Base-by-base conservation (phyloP, 2,888 invertebrate genomes). In the Sphaeridia pumilis region DNA sequence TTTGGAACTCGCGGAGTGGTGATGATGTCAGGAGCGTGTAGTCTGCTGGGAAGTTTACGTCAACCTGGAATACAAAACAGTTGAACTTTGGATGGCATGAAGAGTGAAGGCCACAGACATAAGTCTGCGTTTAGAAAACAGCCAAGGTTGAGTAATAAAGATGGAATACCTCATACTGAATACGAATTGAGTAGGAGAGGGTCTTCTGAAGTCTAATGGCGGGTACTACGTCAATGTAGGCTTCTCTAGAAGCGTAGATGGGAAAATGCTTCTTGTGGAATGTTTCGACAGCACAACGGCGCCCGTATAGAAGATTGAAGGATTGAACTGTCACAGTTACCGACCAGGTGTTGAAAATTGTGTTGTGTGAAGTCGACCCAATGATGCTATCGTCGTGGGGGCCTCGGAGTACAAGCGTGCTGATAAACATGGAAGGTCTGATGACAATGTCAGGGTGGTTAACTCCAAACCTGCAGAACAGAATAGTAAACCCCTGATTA, bases 91-190 rank as follows among this genome's bases (percentile, higher is more conserved):
- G n/a, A n/a, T n/a, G n/a, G n/a, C n/a, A n/a, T n/a, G n/a, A n/a
- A n/a, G n/a, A n/a, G n/a, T n/a, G n/a, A n/a, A n/a, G n/a, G n/a
- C n/a, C n/a, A n/a, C n/a, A n/a, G n/a, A n/a, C n/a, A n/a, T n/a
- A n/a, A n/a, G n/a, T n/a, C n/a, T n/a, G n/a, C n/a, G n/a, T n/a
- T n/a, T n/a, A n/a, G n/a, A n/a, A n/a, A n/a, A n/a, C n/a, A n/a
- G n/a, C n/a, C n/a, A n/a, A n/a, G n/a, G n/a, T n/a, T n/a, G n/a
- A n/a, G n/a, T n/a, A n/a, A n/a, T n/a, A n/a, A n/a, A n/a, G n/a
- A n/a, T n/a, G n/a, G n/a, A n/a, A n/a, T 38, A 38, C 38, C 38
- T 38, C 38, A 20, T 38, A 38, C 17, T 38, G 38, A 14, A 38
- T 17, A 5, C 38, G 7, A 17, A 38, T 38, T 17, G 12, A 38